Evolutionary conservation across 2,113 vertebrate genomes (phyloP).

Genomic region (Hirundichthys speculiger): DNA sequence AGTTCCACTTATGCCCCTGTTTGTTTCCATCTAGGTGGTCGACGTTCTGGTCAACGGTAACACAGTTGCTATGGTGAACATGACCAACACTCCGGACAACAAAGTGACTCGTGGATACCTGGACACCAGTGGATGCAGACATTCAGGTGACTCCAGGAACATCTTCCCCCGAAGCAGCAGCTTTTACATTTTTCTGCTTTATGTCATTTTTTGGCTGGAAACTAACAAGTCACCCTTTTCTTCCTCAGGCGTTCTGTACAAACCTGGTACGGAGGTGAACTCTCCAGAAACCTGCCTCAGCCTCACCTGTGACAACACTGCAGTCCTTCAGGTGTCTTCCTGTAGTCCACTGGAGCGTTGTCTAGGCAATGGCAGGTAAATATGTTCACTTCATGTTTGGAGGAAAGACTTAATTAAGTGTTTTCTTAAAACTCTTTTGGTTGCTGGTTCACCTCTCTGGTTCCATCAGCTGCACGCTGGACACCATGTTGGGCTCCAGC

Average conservation of each 20-base stretch:
- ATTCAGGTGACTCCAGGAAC: slow-evolving; percentile 1
- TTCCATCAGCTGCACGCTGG: background rate
- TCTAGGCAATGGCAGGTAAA: slow-evolving; percentile 15
- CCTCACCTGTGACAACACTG: slow-evolving; percentile 5
- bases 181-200: too few species aligned
- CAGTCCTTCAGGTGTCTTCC: background rate
- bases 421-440: too few species aligned
- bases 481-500: too few species aligned
- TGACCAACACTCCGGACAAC: background rate
- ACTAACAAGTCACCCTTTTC: too few species aligned
- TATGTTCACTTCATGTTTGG: background rate
- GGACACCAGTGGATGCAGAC: slow-evolving; percentile 15
- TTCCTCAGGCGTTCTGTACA: background rate
- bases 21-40: too few species aligned
- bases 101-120: background rate
- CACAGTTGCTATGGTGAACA: background rate
- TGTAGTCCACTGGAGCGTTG: slow-evolving; percentile 16
- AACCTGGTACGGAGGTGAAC: background rate
- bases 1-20: too few species aligned
- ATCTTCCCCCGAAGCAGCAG: background rate
- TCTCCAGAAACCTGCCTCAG: slow-evolving; percentile 9
- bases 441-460: too few species aligned
- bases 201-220: too few species aligned
- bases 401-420: background rate
- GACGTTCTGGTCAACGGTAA: background rate